Percentiles rank a stretch among this genome's conserved stretches.
Evolutionary conservation across 2,797 vertebrate genomes (phyloP).

Genomic region (Manis pentadactyla): DNA sequence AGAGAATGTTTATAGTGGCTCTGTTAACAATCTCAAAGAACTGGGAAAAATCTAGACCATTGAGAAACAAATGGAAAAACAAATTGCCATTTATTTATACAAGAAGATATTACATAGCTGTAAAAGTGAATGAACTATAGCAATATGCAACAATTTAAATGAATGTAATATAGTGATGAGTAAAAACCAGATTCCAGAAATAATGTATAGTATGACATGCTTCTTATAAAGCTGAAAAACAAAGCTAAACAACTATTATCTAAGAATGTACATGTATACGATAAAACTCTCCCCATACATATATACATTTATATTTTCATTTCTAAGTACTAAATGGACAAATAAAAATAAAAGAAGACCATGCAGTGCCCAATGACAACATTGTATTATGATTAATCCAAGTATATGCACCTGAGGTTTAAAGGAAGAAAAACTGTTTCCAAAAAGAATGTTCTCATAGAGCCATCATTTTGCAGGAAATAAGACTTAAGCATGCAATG

Average conservation of each 20-base stretch:
- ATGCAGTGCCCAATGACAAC: not conserved
- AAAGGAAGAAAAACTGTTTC: conserved; percentile 31
- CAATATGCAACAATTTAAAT: not conserved
- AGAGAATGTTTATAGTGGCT: not conserved
- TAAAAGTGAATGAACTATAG: conserved; percentile 35
- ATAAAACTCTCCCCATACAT: not conserved
- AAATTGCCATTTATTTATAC: not conserved
- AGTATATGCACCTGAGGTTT: not conserved
- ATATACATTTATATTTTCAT: not conserved
- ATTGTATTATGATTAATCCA: not conserved
- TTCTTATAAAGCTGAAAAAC: not conserved
- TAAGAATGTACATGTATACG: not conserved
- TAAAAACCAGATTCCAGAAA: conserved; percentile 15
- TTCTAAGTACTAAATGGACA: conserved; percentile 40
- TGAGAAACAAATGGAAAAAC: conserved; percentile 33
- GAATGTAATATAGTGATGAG: not conserved
- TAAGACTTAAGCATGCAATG: not conserved
- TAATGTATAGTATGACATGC: not conserved
- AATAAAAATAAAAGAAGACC: conserved; percentile 8
- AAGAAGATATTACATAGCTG: not conserved
- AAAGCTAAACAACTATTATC: conserved; percentile 25
- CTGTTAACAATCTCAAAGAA: conserved; percentile 20
- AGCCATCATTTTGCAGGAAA: conserved; percentile 36
- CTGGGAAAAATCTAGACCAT: not conserved
- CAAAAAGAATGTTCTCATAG: not conserved